phyloP scores from a whole-genome alignment of 1,140 invertebrate genomes.

The Drosophila varians region DNA sequence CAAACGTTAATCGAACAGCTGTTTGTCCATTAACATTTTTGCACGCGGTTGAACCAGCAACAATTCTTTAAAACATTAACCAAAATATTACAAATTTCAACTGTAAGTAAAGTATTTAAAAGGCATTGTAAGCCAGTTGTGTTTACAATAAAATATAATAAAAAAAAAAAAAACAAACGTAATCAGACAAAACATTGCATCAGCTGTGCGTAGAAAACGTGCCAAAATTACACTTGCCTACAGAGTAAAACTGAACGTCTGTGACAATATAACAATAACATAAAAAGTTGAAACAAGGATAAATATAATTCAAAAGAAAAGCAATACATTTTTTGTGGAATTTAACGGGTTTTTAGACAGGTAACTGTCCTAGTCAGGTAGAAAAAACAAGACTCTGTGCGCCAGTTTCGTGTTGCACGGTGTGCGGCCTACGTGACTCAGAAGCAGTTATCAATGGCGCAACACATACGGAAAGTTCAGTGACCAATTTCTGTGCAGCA shows the following conservation, averaged over 20 bases:
- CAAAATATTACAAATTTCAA: not conserved
- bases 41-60: slow-evolving; percentile 11
- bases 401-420: slow-evolving; percentile 62
- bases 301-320: not conserved
- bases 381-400: not conserved
- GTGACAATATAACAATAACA: slow-evolving; percentile 4
- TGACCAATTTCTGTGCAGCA: slow-evolving; percentile 65
- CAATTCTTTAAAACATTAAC: not conserved
- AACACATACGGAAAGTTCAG: slow-evolving; percentile 67
- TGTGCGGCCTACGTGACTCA: slow-evolving; percentile 81
- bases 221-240: slow-evolving; percentile 26
- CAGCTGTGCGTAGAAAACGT: slow-evolving; percentile 17
- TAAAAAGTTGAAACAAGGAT: no score
- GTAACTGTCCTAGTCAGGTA: slow-evolving; percentile 8
- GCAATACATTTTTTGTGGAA: not conserved
- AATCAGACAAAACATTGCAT: slow-evolving; percentile 17
- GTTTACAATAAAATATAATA: not conserved
- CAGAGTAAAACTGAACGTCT: slow-evolving; percentile 4
- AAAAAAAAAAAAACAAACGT: not conserved
- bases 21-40: not conserved
- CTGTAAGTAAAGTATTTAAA: slow-evolving; percentile 3
- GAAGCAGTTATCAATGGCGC: slow-evolving; percentile 81
- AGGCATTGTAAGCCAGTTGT: not conserved
- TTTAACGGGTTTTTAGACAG: not conserved
- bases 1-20: slow-evolving; percentile 12